phyloP scores from a whole-genome alignment of 1,140 invertebrate species.

The Sycobia sp. region DNA sequence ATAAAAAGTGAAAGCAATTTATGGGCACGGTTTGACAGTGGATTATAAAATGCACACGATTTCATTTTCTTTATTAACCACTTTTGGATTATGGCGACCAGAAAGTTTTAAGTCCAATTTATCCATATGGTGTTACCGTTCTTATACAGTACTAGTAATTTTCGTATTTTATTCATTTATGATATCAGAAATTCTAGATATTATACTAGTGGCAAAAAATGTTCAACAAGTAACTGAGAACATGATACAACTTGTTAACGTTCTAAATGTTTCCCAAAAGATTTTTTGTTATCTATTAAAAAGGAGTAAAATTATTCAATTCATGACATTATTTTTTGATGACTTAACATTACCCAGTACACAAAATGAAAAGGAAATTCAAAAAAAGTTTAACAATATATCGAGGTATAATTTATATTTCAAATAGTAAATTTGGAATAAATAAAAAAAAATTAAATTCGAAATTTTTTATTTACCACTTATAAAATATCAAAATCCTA shows the following conservation, averaged over 20 bases:
- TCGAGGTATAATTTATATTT: slow-evolving; percentile 26
- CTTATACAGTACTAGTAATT: background rate
- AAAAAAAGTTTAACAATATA: slow-evolving; percentile 29
- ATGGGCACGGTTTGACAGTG: no score
- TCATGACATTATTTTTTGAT: slow-evolving; percentile 24
- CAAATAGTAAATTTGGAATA: background rate
- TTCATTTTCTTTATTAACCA: background rate
- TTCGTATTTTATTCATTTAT: slow-evolving; percentile 8
- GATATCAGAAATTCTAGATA: slow-evolving; percentile 22
- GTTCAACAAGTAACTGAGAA: slow-evolving; percentile 36
- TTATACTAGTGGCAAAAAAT: slow-evolving; percentile 1
- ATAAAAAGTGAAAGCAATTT: no score
- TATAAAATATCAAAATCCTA: no score
- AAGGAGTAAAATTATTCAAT: slow-evolving; percentile 27
- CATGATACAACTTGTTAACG: slow-evolving; percentile 30
- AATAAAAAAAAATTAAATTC: background rate
- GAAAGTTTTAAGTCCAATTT: background rate
- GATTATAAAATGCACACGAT: slow-evolving; percentile 12
- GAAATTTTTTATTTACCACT: no score
- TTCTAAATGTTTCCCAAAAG: slow-evolving; percentile 29
- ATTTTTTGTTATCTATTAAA: slow-evolving; percentile 15
- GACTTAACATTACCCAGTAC: slow-evolving; percentile 26
- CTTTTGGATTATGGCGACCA: slow-evolving; percentile 6
- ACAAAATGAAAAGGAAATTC: slow-evolving; percentile 34
- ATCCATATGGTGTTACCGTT: background rate